These are phyloP conservation scores for rabbit (Oryctolagus cuniculus) DNA, from an alignment of 2,113 vertebrate genomes.

Conservation along the genomic window mOryCun1.1 NC_091450.1:44158501-44159000, in stretches of 20 bases:
- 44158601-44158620: background rate
- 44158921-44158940: too few species aligned
- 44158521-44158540: background rate
- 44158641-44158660: background rate
- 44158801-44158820: too few species aligned
- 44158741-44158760: background rate
- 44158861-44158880: too few species aligned
- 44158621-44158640: background rate
- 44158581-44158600: constrained; percentile 13
- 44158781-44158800: too few species aligned
- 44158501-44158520: background rate
- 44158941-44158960: too few species aligned
- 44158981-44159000: too few species aligned
- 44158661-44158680: background rate
- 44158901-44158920: too few species aligned
- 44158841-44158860: too few species aligned
- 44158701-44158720: background rate
- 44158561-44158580: background rate
- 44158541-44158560: background rate
- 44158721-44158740: background rate
- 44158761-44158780: too few species aligned
- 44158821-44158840: too few species aligned
- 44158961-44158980: too few species aligned
- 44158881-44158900: too few species aligned
- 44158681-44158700: background rate